Conservation (phyloP, 2,888 invertebrate species). For the Heliconius ismenius region DNA sequence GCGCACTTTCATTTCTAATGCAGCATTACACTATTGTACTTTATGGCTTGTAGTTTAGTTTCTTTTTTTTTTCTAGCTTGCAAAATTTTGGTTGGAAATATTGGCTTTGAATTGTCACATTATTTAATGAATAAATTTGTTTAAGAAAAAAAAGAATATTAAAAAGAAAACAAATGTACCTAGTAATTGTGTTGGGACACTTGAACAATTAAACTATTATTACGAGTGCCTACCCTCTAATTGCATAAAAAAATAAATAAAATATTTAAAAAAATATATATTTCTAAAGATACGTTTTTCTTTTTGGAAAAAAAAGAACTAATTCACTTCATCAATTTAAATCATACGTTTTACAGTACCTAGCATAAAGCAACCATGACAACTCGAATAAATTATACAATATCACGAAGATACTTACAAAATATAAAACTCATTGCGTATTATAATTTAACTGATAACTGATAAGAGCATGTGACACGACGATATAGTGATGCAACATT, state of each 20-base stretch:
- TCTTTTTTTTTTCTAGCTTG: slow-evolving; percentile 19
- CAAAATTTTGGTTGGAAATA: neutral
- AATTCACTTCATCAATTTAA: neutral
- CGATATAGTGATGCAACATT: slow-evolving; percentile 36
- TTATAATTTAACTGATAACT: neutral
- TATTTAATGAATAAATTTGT: too few relatives aligned
- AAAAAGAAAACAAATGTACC: too few relatives aligned
- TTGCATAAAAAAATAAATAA: neutral
- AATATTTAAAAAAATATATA: neutral
- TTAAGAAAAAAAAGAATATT: too few relatives aligned
- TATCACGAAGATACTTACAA: neutral
- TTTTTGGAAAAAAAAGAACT: neutral
- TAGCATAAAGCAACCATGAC: neutral
- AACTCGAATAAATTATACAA: neutral
- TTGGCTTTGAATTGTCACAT: neutral
- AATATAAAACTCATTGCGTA: slow-evolving; percentile 4
- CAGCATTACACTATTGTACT: slow-evolving; percentile 51
- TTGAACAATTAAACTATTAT: too few relatives aligned
- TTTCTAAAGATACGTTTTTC: neutral
- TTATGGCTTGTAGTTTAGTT: slow-evolving; percentile 36
- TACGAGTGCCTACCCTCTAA: neutral
- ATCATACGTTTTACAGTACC: neutral
- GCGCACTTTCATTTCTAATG: slow-evolving; percentile 59
- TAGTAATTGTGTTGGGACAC: too few relatives aligned
- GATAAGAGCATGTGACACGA: slow-evolving; percentile 14